Conservation (phyloP, 2,888 invertebrate genomes). For the Athalia circularis region DNA sequence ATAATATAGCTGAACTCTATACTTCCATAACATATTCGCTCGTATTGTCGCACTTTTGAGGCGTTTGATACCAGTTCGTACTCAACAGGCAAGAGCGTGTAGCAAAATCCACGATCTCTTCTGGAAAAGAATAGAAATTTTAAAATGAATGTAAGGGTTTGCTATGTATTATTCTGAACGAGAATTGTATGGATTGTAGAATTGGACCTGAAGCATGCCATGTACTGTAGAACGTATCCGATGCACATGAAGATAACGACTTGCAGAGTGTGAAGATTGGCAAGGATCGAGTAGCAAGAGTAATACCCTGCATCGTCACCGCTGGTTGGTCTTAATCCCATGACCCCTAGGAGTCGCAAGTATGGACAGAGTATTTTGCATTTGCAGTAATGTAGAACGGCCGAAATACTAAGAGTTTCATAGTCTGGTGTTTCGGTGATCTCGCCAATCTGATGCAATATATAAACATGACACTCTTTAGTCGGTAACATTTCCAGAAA, state of each 20-base stretch:
- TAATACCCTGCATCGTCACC: slow-evolving; percentile 80
- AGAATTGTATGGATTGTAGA: background rate
- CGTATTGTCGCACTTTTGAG: slow-evolving; percentile 75
- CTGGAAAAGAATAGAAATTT: slow-evolving; percentile 72
- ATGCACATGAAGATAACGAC: slow-evolving; percentile 81
- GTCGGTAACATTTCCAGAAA: background rate
- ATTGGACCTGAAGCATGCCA: slow-evolving; percentile 85
- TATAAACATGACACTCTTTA: slow-evolving; percentile 53
- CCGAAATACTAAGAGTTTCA: slow-evolving; percentile 84
- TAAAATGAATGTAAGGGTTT: background rate
- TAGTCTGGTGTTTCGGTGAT: slow-evolving; percentile 82
- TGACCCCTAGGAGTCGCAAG: slow-evolving; percentile 82
- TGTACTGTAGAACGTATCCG: slow-evolving; percentile 86
- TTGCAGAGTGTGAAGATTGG: slow-evolving; percentile 82
- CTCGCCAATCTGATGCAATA: slow-evolving; percentile 79
- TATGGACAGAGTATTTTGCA: slow-evolving; percentile 88
- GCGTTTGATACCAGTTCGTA: slow-evolving; percentile 53
- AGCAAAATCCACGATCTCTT: slow-evolving; percentile 84
- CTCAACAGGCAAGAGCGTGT: slow-evolving; percentile 71
- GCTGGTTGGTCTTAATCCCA: slow-evolving; percentile 84
- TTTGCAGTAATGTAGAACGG: slow-evolving; percentile 88
- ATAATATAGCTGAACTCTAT: slow-evolving; percentile 83
- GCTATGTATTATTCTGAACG: background rate
- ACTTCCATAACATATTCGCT: slow-evolving; percentile 83
- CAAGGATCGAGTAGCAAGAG: slow-evolving; percentile 78